Base-by-base conservation (phyloP, 2,113 vertebrate genomes). In the Oryzias javanicus region DNA sequence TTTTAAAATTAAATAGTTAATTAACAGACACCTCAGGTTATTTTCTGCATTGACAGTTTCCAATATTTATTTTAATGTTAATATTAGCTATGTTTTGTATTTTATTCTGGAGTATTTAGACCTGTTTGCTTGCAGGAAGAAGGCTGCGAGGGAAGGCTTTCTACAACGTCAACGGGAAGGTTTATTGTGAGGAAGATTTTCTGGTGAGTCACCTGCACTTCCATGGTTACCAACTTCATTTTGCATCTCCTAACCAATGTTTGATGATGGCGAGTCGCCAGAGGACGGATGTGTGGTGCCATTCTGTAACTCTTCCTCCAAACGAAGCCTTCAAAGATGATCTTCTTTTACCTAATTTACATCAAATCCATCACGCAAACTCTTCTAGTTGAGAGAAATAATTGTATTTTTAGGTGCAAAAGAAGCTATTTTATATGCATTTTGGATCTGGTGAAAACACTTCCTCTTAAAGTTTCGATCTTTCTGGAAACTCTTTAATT, bases 121-220 rank as follows among this genome's bases (percentile, higher is more conserved):
- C 3, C 40, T 15, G 49, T 47, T 73, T 74, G 20, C 69, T 78
- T 73, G 57, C 85, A 99, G 97, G 97, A 74, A 92, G 97, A 89
- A 91, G 96, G 66, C 91, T 98, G 47, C 92, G 97, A 50, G 97
- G 97, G 53, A 99, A 99, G 83, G 97, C 97, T 0, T 99, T 99
- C 91, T 99, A 99, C 91, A 98, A 96, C 0, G 94, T 98, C 86
- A 98, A 94, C 5, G 96, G 96, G 59, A 98, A 96, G 70, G 97
- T 99, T 66, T 99, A 98, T 86, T 99, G 97, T 74, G 96, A 98
- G 84, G 97, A 98, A 86, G 97, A 99, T 82, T 99, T 98, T 85
- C 89, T 99, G 94, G 97, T 98, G 87, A 94, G 94, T 94, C 58
- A 49, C 18, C 27, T 64, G 35, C 24, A 41, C 41, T 6, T 46